These are phyloP conservation scores for Phaenicophaeus curvirostris DNA, from an alignment of 2,797 vertebrate genomes.

Conservation along the genomic window DNA sequence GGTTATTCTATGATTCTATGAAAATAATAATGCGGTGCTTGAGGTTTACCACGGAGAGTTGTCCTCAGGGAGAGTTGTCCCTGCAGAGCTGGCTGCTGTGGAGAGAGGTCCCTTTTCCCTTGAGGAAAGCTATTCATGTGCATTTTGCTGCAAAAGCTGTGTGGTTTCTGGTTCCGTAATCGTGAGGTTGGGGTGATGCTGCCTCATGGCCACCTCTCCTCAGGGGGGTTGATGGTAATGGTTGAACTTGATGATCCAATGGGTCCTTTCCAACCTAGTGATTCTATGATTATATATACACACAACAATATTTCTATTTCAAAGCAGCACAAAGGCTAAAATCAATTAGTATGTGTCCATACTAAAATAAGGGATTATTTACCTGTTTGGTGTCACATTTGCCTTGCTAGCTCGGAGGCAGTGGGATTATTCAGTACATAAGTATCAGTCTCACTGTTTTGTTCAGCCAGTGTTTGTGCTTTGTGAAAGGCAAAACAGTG, in stretches of 20 bases:
- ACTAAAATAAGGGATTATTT: neutral
- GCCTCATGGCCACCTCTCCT: neutral
- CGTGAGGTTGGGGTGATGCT: neutral
- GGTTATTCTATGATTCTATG: too few relatives aligned
- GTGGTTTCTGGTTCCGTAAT: neutral
- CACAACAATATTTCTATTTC: neutral
- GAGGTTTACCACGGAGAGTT: too few relatives aligned
- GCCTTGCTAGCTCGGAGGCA: neutral
- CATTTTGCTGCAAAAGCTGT: neutral
- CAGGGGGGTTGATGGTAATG: neutral
- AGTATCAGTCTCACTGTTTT: neutral
- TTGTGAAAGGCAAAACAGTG: neutral
- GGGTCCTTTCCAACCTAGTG: too few relatives aligned
- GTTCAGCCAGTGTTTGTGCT: neutral
- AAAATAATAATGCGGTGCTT: too few relatives aligned
- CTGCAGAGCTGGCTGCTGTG: too few relatives aligned
- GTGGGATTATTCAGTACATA: neutral
- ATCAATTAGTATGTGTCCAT: neutral
- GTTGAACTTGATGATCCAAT: too few relatives aligned
- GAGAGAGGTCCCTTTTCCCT: neutral
- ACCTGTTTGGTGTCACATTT: neutral
- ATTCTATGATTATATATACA: neutral
- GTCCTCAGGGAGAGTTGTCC: too few relatives aligned
- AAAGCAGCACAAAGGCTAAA: neutral
- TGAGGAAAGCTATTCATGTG: accelerated